Conservation (phyloP, 2,113 vertebrate species). For the Dermatemys mawii region DNA sequence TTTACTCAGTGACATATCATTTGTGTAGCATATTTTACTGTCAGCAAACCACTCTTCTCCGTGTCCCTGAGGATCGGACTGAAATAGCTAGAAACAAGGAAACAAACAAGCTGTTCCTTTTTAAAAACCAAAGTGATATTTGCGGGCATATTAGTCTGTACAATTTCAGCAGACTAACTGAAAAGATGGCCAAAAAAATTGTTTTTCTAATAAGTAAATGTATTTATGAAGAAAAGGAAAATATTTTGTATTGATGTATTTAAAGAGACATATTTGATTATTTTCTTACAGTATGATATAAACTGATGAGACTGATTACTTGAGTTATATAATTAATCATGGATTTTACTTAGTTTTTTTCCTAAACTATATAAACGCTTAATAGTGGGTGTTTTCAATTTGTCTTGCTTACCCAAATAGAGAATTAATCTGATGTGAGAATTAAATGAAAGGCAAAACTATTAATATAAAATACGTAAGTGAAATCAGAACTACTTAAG, state of each 20-base stretch:
- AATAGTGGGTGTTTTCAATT: not conserved
- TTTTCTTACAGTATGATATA: not conserved
- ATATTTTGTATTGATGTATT: not conserved
- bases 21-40: constrained; percentile 79
- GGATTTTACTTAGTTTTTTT: not conserved
- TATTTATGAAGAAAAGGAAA: constrained; percentile 9
- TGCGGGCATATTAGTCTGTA: constrained; percentile 1
- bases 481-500: not conserved
- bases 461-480: not conserved
- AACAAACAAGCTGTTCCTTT: constrained; percentile 33
- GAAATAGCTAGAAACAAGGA: constrained; percentile 66
- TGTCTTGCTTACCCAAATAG: not conserved
- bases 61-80: constrained; percentile 59
- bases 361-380: not conserved
- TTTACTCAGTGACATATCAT: constrained; percentile 79
- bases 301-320: not conserved
- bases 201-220: not conserved
- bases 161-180: not conserved
- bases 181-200: not conserved
- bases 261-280: not conserved
- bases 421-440: not conserved
- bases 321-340: not conserved
- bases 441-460: not conserved
- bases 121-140: constrained; percentile 15
- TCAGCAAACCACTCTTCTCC: constrained; percentile 59